Evolutionary conservation across 2,797 vertebrate genomes (phyloP).

Genomic region (Lepilemur septentrionalis): DNA sequence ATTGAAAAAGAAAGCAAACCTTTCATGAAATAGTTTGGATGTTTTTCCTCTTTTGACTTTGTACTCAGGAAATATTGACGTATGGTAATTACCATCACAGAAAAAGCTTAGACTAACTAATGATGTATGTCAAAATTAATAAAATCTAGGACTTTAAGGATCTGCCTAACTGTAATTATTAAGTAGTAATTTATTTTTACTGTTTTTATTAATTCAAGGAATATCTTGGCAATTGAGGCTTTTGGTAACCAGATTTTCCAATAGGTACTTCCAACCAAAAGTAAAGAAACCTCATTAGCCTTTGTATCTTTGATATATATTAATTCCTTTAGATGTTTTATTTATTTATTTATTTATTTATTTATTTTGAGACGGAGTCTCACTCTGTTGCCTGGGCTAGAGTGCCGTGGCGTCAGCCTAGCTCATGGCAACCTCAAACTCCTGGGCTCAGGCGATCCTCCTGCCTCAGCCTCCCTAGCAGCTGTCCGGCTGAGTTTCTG

Average conservation of each 20-base stretch:
- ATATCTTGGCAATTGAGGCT: neutral
- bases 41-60: slow-evolving; percentile 25
- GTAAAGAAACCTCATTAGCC: neutral
- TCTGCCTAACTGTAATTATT: neutral
- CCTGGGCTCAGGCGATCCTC: too few relatives aligned
- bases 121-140: neutral
- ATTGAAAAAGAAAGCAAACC: neutral
- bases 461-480: too few relatives aligned
- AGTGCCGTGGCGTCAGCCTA: too few relatives aligned
- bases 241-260: neutral
- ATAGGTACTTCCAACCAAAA: neutral
- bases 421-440: too few relatives aligned
- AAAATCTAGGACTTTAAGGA: neutral
- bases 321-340: neutral
- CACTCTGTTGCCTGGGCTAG: too few relatives aligned
- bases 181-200: neutral
- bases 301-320: neutral
- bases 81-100: slow-evolving; percentile 8
- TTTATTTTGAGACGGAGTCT: too few relatives aligned
- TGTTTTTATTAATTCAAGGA: neutral
- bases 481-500: too few relatives aligned
- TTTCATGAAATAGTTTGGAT: neutral
- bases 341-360: too few relatives aligned
- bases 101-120: slow-evolving; percentile 36
- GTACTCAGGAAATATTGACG: neutral